A percentile compares a stretch with the other conserved stretches of the same genome.
phyloP scores from a whole-genome alignment of 1,140 invertebrate genomes.

The Dufourea novaeangliae region DNA sequence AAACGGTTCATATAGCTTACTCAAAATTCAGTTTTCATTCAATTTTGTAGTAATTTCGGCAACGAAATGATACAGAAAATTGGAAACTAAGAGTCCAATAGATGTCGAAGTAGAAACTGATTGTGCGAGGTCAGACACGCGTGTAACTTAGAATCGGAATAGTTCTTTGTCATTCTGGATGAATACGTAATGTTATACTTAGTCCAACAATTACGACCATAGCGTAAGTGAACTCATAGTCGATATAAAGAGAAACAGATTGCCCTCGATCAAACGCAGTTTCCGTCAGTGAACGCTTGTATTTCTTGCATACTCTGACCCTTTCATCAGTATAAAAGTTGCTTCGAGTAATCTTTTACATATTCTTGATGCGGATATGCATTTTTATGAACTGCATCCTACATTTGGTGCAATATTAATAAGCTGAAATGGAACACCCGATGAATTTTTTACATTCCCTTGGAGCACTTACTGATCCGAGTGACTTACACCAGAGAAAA shows the following conservation, averaged over 20 bases:
- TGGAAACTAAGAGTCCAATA: no score
- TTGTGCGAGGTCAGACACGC: no score
- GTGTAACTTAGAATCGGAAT: background rate
- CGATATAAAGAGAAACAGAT: background rate
- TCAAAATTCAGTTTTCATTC: no score
- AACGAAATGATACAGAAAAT: no score
- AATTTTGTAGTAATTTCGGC: no score
- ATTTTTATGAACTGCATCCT: conserved; percentile 1
- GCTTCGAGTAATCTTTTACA: background rate
- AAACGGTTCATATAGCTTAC: no score
- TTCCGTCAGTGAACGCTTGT: background rate
- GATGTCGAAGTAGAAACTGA: no score
- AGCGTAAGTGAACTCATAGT: background rate
- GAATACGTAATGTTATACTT: no score
- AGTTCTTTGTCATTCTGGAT: background rate
- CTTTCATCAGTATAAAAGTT: background rate
- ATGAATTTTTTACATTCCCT: background rate
- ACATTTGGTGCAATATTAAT: background rate
- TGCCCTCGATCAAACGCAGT: background rate
- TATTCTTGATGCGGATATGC: background rate
- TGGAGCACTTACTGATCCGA: background rate
- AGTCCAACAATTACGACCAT: background rate
- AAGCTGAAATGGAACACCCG: background rate
- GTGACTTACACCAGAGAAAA: background rate
- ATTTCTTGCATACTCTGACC: background rate